Evolutionary conservation across 2,797 vertebrate genomes (phyloP).

Genomic region (Aselliscus stoliczkanus): DNA sequence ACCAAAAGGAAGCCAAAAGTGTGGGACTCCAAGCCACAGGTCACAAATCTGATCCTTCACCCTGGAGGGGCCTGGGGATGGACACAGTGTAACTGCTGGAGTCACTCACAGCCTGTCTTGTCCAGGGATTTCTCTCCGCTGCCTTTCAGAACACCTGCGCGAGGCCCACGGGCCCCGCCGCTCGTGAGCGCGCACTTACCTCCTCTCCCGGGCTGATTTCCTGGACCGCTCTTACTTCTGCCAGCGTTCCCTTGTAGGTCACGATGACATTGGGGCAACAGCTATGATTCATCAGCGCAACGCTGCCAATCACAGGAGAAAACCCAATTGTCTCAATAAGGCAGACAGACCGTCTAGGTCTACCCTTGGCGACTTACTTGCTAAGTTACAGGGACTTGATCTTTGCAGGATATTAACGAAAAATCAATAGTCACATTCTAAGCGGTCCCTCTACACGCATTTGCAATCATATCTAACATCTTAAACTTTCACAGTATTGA

Average conservation of each 20-base stretch:
- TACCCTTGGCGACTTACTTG: background rate
- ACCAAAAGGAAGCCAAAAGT: background rate
- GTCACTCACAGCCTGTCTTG: accelerated
- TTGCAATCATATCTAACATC: background rate
- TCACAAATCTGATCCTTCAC: background rate
- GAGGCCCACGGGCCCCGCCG: accelerated
- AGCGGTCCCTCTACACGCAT: background rate
- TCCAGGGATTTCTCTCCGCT: background rate
- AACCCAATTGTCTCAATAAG: background rate
- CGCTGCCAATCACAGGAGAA: constrained; percentile 76
- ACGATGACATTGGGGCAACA: constrained; percentile 97
- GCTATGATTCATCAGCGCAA: constrained; percentile 96
- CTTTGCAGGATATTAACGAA: background rate
- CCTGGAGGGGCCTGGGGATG: accelerated
- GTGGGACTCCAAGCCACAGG: background rate
- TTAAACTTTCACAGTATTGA: background rate
- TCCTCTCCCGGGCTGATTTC: constrained; percentile 92
- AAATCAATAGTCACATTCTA: background rate
- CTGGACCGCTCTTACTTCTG: constrained; percentile 92
- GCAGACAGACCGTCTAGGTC: background rate
- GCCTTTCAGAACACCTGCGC: background rate
- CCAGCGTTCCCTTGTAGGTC: constrained; percentile 90
- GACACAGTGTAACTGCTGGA: background rate
- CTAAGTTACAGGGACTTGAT: background rate
- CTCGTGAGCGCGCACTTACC: constrained; percentile 79